phyloP scores from a whole-genome alignment of 2,888 invertebrate genomes.

The Leptopilina syphax region DNA sequence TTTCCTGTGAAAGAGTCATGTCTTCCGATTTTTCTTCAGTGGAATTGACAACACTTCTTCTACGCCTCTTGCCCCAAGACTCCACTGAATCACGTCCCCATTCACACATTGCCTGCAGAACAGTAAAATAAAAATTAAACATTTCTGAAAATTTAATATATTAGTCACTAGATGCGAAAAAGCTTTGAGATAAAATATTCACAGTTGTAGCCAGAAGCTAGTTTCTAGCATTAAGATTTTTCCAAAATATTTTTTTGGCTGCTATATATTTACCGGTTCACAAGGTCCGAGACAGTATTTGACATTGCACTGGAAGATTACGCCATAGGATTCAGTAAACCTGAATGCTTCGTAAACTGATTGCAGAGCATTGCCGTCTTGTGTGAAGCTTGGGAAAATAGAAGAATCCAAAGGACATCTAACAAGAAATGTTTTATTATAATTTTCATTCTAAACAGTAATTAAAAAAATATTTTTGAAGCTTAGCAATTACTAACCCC shows the following conservation, averaged over 20 bases:
- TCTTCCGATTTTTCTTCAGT: slow-evolving; percentile 86
- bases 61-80: slow-evolving; percentile 93
- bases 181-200: too few relatives aligned
- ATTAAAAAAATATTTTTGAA: neutral
- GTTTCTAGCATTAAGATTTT: too few relatives aligned
- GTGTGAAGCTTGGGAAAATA: slow-evolving; percentile 95
- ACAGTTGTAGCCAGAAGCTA: too few relatives aligned
- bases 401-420: slow-evolving; percentile 94
- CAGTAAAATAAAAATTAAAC: neutral
- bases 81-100: slow-evolving; percentile 94
- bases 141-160: neutral
- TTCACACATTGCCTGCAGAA: slow-evolving; percentile 89
- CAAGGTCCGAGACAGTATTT: slow-evolving; percentile 97
- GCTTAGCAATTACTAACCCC: slow-evolving; percentile 80
- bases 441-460: neutral
- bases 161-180: neutral
- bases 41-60: slow-evolving; percentile 83
- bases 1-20: slow-evolving; percentile 96
- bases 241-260: too few relatives aligned
- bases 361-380: slow-evolving; percentile 89
- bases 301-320: slow-evolving; percentile 98
- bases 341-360: slow-evolving; percentile 96
- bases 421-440: neutral
- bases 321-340: slow-evolving; percentile 96
- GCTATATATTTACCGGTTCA: slow-evolving; percentile 84